Evolutionary conservation across 2,797 vertebrate species (phyloP).

Genomic region (Distichodus sexfasciatus): DNA sequence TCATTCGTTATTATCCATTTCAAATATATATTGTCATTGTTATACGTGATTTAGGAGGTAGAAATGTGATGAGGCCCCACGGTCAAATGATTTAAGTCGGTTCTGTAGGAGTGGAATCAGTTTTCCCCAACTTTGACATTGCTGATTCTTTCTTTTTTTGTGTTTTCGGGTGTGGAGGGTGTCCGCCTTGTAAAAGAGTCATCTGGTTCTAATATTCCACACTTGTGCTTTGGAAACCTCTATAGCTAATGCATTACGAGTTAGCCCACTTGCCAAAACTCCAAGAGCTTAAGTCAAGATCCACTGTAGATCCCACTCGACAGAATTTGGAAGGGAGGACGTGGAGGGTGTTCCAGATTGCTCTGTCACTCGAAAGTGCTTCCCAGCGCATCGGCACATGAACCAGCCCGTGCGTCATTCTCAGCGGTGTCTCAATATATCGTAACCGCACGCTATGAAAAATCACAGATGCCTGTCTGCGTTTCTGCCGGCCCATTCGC

Average conservation of each 20-base stretch:
- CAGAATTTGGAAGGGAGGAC: conserved; percentile 36
- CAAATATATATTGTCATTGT: neutral
- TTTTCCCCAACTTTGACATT: conserved; percentile 9
- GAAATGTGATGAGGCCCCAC: neutral
- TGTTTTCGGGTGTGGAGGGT: conserved; percentile 57
- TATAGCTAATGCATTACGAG: conserved; percentile 71
- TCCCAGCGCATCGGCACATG: conserved; percentile 17
- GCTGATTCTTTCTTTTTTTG: conserved; percentile 35
- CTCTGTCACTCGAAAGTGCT: too few species aligned
- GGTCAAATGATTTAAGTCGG: neutral
- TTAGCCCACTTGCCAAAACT: conserved; percentile 63
- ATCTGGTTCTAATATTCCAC: conserved; percentile 79
- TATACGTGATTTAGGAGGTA: neutral
- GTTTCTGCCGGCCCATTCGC: conserved; percentile 5
- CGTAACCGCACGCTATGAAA: conserved; percentile 15
- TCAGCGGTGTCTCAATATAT: conserved; percentile 21
- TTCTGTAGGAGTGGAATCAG: conserved; percentile 12
- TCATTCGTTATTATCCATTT: neutral
- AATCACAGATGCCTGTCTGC: conserved; percentile 19
- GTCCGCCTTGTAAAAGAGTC: conserved; percentile 63
- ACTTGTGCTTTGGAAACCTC: conserved; percentile 70
- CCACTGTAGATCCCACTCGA: conserved; percentile 45
- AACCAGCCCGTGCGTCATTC: conserved; percentile 17
- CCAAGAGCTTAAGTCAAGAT: conserved; percentile 56
- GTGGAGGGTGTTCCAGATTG: conserved; percentile 22